Evolutionary conservation across 2,113 vertebrate species (phyloP).

Genomic region (Seriola dumerili): DNA sequence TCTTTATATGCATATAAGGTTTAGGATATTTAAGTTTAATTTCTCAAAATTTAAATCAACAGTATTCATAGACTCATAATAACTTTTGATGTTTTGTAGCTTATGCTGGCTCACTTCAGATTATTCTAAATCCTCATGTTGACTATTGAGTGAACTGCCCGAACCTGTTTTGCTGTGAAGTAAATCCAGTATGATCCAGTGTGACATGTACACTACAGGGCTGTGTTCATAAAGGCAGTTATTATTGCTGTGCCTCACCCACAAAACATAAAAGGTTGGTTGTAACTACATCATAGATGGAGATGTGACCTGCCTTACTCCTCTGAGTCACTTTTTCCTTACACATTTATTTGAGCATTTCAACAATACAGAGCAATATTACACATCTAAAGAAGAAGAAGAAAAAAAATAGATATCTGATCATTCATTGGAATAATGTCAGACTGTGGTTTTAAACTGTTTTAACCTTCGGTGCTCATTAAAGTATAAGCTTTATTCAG

Average conservation of each 20-base stretch:
- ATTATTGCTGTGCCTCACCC: background rate
- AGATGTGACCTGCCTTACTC: background rate
- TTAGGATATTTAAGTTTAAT: background rate
- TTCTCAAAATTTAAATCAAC: background rate
- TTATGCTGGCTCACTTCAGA: background rate
- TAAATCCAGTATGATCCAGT: background rate
- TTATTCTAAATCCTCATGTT: background rate
- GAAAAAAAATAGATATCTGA: background rate
- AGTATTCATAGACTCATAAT: background rate
- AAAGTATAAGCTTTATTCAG: background rate
- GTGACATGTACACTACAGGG: background rate
- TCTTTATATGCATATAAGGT: background rate
- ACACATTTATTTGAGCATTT: background rate
- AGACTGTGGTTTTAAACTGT: background rate
- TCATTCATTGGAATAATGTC: background rate
- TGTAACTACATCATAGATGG: background rate
- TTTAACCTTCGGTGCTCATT: background rate
- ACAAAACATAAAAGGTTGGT: background rate
- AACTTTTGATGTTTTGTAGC: background rate
- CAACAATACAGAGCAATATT: background rate
- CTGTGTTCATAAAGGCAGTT: constrained; percentile 22
- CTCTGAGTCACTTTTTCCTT: background rate
- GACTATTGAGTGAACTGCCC: background rate
- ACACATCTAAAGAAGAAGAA: background rate
- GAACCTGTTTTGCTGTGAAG: background rate